Conservation (phyloP, 2,113 vertebrate genomes). For the Prinia subflava region DNA sequence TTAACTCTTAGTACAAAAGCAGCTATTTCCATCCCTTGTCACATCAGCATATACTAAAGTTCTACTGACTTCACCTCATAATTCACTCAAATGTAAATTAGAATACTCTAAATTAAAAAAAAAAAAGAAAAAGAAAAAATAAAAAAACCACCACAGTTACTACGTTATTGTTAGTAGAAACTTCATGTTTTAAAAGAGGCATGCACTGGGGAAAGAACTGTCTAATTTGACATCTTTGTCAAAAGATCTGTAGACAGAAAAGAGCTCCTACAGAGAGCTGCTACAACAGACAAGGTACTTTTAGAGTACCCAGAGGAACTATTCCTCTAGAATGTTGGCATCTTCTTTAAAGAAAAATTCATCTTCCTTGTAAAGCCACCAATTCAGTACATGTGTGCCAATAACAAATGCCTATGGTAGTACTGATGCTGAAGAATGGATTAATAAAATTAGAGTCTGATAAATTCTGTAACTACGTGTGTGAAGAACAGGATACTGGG, state of each 20-base stretch:
- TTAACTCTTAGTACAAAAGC: neutral
- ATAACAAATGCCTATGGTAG: neutral
- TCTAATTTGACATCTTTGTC: neutral
- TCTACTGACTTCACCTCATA: neutral
- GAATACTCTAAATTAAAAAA: neutral
- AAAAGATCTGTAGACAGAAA: neutral
- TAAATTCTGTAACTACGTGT: slow-evolving; percentile 2
- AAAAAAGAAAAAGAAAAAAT: neutral
- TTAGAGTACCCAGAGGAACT: neutral
- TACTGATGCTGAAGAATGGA: neutral
- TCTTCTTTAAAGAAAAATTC: slow-evolving; percentile 15
- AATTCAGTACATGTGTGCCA: neutral
- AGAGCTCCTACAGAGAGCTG: neutral
- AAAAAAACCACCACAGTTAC: neutral
- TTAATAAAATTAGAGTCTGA: slow-evolving; percentile 2
- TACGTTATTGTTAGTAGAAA: neutral
- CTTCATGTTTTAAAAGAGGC: neutral
- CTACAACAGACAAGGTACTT: slow-evolving; percentile 6
- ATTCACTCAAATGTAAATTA: neutral
- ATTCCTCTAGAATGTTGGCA: neutral
- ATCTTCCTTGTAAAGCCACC: slow-evolving; percentile 25
- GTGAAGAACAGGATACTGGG: neutral
- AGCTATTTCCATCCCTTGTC: neutral
- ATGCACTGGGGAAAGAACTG: neutral
- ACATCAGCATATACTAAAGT: neutral